Evolutionary conservation across 2,888 invertebrate genomes (phyloP).

Genomic region (Sinodicranocentrus sp.): DNA sequence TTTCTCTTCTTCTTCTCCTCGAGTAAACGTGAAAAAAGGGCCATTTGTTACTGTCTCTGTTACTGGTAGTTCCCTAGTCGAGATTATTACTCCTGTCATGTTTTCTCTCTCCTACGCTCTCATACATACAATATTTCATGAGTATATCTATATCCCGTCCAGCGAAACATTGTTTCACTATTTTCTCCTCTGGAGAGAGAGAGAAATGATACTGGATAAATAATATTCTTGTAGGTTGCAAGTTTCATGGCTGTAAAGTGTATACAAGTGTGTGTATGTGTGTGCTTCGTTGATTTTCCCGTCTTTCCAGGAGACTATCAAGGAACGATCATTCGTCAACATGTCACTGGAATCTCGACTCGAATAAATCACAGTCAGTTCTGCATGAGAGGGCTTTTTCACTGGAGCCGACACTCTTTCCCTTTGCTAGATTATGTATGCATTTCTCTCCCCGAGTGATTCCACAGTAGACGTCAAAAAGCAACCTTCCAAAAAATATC

Average conservation of each 20-base stretch:
- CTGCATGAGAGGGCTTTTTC: slow-evolving; percentile 52
- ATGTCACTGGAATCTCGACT: slow-evolving; percentile 63
- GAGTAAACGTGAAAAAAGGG: slow-evolving; percentile 47
- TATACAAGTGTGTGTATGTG: too few relatives aligned
- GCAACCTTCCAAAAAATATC: background rate
- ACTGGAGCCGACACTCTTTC: slow-evolving; percentile 18
- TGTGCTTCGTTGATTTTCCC: background rate
- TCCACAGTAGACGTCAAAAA: background rate
- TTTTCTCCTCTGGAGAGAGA: background rate
- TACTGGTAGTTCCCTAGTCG: slow-evolving; percentile 4
- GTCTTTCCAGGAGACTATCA: slow-evolving; percentile 43
- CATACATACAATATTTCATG: slow-evolving; percentile 7
- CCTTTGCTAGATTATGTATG: background rate
- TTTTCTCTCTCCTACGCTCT: slow-evolving; percentile 21
- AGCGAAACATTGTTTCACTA: slow-evolving; percentile 12
- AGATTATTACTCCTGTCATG: slow-evolving; percentile 63
- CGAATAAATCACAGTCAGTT: slow-evolving; percentile 65
- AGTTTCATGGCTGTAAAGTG: too few relatives aligned
- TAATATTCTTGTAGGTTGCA: too few relatives aligned
- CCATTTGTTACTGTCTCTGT: slow-evolving; percentile 56
- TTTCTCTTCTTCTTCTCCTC: slow-evolving; percentile 10
- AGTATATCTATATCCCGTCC: background rate
- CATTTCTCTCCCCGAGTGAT: background rate
- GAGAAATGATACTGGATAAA: too few relatives aligned
- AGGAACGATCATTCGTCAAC: slow-evolving; percentile 63